Base-by-base conservation (phyloP, 2,113 vertebrate genomes). In the Natator depressus region DNA sequence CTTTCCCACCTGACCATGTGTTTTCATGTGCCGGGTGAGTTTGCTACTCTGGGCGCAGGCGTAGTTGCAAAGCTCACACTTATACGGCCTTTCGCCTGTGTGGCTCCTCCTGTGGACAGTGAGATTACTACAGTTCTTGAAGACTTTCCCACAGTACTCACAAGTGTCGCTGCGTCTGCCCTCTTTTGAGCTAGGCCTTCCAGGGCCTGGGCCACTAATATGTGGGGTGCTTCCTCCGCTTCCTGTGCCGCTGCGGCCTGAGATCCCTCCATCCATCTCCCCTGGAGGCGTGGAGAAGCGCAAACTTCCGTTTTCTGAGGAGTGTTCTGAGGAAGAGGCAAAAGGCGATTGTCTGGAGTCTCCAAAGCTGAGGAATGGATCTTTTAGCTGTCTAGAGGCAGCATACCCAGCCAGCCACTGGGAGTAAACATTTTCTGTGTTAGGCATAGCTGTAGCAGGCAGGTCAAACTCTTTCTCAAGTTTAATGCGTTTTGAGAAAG, bases 41-140 rank as follows among this genome's bases (percentile, higher is more conserved):
- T 99, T 99, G 99, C 99, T 99, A 99, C 99, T 99, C 99, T 99
- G 99, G 97, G 99, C 99, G 98, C 99, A 99, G 97, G 99, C 99
- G 98, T 99, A 99, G 99, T 99, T 99, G 98, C 99, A 99, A 98
- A 99, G 99, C 98, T 99, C 99, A 99, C 99, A 99, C 97, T 99
- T 99, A 99, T 99, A 99, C 78, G 99, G 99, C 98, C 99, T 99
- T 98, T 99, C 99, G 96, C 99, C 99, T 89, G 99, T 99, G 99
- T 99, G 99, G 98, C 99, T 99, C 98, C 99, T 99, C 98, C 99
- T 99, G 98, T 99, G 99, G 98, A 99, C 99, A 97, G 99, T 99
- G 98, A 99, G 99, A 98, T 99, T 99, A 99, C 99, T 99, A 99
- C 99, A 99, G 99, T 99, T 99, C 99, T 99, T 99, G 98, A 99